Conservation (phyloP, 1,140 invertebrate species). For the Uloborus diversus region DNA sequence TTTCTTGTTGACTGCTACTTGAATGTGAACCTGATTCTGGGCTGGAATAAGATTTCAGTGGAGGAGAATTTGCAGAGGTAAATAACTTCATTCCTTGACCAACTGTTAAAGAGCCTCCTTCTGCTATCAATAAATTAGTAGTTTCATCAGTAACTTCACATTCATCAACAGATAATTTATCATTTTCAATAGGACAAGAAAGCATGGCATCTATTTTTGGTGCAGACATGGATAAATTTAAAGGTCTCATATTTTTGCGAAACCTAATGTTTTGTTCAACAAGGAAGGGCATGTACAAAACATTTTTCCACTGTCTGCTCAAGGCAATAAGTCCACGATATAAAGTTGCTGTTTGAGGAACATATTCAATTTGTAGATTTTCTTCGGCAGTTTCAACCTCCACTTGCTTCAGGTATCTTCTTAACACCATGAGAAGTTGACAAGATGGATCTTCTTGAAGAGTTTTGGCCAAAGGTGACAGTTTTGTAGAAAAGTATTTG, state of each 20-base stretch:
- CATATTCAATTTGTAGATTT: conserved; percentile 81
- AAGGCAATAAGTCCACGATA: conserved; percentile 89
- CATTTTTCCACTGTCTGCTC: conserved; percentile 96
- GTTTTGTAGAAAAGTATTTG: conserved; percentile 79
- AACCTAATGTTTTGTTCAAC: conserved; percentile 83
- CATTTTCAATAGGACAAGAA: conserved; percentile 60
- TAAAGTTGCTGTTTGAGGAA: conserved; percentile 88
- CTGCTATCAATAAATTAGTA: conserved; percentile 79
- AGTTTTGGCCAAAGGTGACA: conserved; percentile 87
- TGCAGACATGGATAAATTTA: conserved; percentile 88
- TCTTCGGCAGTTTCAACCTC: conserved; percentile 80
- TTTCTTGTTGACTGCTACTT: conserved; percentile 58
- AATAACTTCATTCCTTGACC: conserved; percentile 13
- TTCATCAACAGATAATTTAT: conserved; percentile 67
- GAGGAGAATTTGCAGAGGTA: neutral
- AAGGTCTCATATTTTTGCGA: conserved; percentile 77
- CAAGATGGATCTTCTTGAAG: conserved; percentile 95
- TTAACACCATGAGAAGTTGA: conserved; percentile 88
- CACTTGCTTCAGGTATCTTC: conserved; percentile 82
- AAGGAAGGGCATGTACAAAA: conserved; percentile 90
- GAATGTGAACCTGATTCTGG: conserved; percentile 53
- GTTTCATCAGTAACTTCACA: conserved; percentile 84
- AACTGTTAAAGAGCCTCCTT: conserved; percentile 64
- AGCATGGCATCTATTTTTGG: conserved; percentile 81
- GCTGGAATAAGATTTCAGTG: conserved; percentile 52